Base-by-base conservation (phyloP, 2,797 vertebrate genomes). In the Luscinia megarhynchos region DNA sequence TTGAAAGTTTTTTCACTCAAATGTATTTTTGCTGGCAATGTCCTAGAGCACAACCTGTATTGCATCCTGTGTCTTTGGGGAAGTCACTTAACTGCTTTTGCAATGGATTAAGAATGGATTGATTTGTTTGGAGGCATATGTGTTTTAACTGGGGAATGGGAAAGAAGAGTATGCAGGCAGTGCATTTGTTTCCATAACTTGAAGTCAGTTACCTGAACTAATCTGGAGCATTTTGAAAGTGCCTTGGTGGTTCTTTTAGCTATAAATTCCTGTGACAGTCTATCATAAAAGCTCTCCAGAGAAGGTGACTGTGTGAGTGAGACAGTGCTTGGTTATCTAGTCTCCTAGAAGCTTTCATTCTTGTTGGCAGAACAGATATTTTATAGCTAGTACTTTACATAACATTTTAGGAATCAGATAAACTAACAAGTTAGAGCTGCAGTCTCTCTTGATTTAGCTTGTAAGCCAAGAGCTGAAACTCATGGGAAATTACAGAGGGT, bases 21-120 rank as follows among this genome's bases (percentile, higher is more conserved):
- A 69, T 8, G 98, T 95, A 98, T 98, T 98, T 97, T 98, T 98
- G 90, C 27, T 95, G 97, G 76, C 92, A 95, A 94, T 98, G 98
- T 98, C 98, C 97, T 98, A 98, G 98, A 90, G 46, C 30, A 21
- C 30, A 54, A n/a, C 53, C 30, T 89, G 50, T 85, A 26, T 74
- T 84, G 76, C 40, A 54, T 87, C 46, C 69, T 66, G 3, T 26
- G 16, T 88, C 92, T 93, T 94, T 61, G 89, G 81, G 53, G 87
- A 78, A 79, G 75, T 87, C 34, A 22, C 69, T 93, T 92, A 54
- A 81, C 27, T 59, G 30, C 64, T 73, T 26, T 50, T 85, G 34
- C 38, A 70, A 2, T 32, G 38, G 16, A 32, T 6, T 78, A 50
- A 75, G 59, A 91, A 66, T 41, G 16, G 40, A 69, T 63, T 53